A percentile compares a stretch with the other conserved stretches of the same genome.
Evolutionary conservation across 2,797 vertebrate species (phyloP).

Genomic region (Micrastur ruficollis): DNA sequence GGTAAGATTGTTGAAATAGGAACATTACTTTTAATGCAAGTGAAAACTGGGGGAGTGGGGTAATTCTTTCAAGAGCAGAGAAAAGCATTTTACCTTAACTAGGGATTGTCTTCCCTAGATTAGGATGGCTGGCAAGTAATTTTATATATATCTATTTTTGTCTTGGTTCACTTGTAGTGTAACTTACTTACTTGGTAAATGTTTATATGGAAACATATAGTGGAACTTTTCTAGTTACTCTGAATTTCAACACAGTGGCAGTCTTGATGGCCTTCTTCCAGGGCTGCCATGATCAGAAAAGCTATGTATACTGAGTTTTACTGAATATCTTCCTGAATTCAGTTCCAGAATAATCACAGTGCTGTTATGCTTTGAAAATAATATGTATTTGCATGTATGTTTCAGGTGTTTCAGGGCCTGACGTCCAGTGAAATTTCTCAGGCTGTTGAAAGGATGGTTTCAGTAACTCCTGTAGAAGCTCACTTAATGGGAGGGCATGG

Average conservation of each 20-base stretch:
- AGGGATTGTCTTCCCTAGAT: not conserved
- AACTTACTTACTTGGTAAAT: not conserved
- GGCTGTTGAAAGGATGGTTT: not conserved
- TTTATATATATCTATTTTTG: not conserved
- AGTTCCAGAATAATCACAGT: not conserved
- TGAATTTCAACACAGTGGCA: not conserved
- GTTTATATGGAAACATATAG: not conserved
- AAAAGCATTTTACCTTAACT: not conserved
- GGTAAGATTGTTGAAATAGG: not conserved
- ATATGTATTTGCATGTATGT: not conserved
- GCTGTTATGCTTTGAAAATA: not conserved
- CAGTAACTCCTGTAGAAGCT: not conserved
- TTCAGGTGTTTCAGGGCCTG: not conserved
- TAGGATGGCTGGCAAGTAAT: not conserved
- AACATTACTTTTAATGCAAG: not conserved
- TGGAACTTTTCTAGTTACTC: not conserved
- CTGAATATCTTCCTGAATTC: not conserved
- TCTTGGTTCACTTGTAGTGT: not conserved
- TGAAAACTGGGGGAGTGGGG: not conserved
- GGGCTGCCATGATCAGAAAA: not conserved
- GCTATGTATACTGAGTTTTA: not conserved
- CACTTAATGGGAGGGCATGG: not conserved
- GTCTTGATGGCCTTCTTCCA: not conserved
- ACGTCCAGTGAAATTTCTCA: not conserved
- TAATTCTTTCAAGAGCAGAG: not conserved